Evolutionary conservation across 2,113 vertebrate species (phyloP).

Genomic region (Rhinoderma darwinii): DNA sequence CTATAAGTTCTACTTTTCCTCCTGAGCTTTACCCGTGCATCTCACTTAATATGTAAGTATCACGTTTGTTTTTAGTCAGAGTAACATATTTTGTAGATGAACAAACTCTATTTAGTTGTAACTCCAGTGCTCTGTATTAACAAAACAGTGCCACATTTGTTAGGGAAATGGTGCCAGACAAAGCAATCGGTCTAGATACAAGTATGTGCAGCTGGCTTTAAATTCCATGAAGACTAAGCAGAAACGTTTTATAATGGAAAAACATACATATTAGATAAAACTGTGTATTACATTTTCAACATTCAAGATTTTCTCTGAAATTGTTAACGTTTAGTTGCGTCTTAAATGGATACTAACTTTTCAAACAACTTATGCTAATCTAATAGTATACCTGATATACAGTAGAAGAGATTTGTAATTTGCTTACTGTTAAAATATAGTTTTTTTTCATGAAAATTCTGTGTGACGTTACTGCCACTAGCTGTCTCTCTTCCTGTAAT

Average conservation of each 20-base stretch:
- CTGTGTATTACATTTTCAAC: background rate
- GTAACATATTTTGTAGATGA: background rate
- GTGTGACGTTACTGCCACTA: no score
- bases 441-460: no score
- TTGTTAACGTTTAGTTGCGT: no score
- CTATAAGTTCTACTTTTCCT: background rate
- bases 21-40: background rate
- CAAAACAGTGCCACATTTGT: constrained; percentile 44
- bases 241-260: background rate
- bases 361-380: no score
- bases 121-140: constrained; percentile 4
- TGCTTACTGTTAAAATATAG: no score
- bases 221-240: background rate
- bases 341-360: no score
- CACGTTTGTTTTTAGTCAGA: background rate
- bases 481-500: no score
- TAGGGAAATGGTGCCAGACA: constrained; percentile 32
- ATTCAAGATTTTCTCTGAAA: no score
- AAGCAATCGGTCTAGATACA: background rate
- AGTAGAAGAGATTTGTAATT: no score
- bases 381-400: no score
- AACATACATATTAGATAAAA: background rate
- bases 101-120: background rate
- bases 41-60: constrained; percentile 1
- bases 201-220: background rate